Base-by-base conservation (phyloP, 2,888 invertebrate species). In the Masnerella sp. region DNA sequence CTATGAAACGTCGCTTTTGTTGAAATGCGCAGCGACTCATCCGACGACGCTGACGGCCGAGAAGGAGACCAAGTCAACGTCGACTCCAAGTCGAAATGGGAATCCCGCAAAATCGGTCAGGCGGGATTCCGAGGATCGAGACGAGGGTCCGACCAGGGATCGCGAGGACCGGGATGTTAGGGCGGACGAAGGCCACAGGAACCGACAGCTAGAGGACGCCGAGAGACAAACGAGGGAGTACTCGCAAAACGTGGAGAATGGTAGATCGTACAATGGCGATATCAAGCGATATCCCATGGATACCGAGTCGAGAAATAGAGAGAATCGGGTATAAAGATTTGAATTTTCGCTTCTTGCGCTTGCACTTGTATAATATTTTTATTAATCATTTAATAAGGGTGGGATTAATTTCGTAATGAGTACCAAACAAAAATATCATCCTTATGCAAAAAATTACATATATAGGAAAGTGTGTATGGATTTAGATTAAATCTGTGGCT, bases 241-340 rank as follows among this genome's bases (percentile, higher is more conserved):
- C 62, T 56, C 77, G 2, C 83, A 84, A 59, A 85, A 84, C 43
- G 77, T 84, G 5, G 84, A 85, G 22, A 85, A 82, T 15, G 81
- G 81, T 2, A 78, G 79, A 18, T 68, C 77, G 2, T 78, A 76
- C 51, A 77, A 77, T 43, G 72, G 67, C 14, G 76, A 77, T 34
- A n/a, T 54, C 18, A 69, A 58, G 25, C 49, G 74, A 34, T 74
- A 67, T 61, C 58, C 65, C 3, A 54, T 68, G 64, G 74, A 69
- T 59, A 52, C 40, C 3, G 68, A 59, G 8, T 43, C 67, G 9
- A 62, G 58, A 62, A 18, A 14, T 30, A 56, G 58, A 40, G 73
- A 73, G 17, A 68, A 73, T 32, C 62, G 62, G 58, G 73, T 73
- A 73, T 62, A 65, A 51, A 36, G 51, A 42, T 59, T 36, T 56